Percentiles rank a stretch among this genome's conserved stretches.
Conservation (phyloP, 2,888 invertebrate species). For the Protodeltote pygarga region DNA sequence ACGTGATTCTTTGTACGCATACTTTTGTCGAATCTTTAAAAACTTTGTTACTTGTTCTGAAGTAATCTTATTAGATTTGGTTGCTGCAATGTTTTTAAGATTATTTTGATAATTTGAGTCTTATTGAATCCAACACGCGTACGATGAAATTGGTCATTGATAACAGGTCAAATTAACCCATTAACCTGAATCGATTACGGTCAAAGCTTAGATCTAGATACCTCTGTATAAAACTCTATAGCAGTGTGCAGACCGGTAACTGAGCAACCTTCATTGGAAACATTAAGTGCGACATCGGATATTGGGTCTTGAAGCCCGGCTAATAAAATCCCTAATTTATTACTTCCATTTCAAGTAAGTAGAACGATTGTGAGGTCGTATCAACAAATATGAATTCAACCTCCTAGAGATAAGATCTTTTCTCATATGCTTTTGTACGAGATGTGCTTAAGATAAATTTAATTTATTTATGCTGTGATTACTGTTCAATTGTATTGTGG, state of each 20-base stretch:
- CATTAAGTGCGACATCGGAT: constrained; percentile 48
- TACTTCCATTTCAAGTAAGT: constrained; percentile 58
- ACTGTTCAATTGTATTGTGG: constrained; percentile 63
- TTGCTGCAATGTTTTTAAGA: constrained; percentile 15
- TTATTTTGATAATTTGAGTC: constrained; percentile 40
- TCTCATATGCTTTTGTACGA: constrained; percentile 52
- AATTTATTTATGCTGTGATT: constrained; percentile 52
- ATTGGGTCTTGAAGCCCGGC: constrained; percentile 57
- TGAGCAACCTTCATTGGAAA: constrained; percentile 52
- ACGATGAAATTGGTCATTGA: constrained; percentile 54
- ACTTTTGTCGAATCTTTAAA: neutral
- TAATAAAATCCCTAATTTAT: constrained; percentile 62
- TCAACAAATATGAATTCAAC: constrained; percentile 59
- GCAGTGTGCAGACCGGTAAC: constrained; percentile 54
- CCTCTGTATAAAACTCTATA: constrained; percentile 53
- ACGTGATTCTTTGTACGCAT: constrained; percentile 15
- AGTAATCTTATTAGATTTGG: too few relatives aligned
- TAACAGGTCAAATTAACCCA: constrained; percentile 59
- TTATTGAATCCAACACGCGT: constrained; percentile 40
- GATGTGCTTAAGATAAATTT: constrained; percentile 61
- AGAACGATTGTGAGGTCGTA: constrained; percentile 61
- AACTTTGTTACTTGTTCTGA: neutral
- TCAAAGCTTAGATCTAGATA: constrained; percentile 41
- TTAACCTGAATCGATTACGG: constrained; percentile 60
- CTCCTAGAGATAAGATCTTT: constrained; percentile 59